Evolutionary conservation across 2,113 vertebrate species (phyloP).

Genomic region (Phyllopteryx taeniolatus): DNA sequence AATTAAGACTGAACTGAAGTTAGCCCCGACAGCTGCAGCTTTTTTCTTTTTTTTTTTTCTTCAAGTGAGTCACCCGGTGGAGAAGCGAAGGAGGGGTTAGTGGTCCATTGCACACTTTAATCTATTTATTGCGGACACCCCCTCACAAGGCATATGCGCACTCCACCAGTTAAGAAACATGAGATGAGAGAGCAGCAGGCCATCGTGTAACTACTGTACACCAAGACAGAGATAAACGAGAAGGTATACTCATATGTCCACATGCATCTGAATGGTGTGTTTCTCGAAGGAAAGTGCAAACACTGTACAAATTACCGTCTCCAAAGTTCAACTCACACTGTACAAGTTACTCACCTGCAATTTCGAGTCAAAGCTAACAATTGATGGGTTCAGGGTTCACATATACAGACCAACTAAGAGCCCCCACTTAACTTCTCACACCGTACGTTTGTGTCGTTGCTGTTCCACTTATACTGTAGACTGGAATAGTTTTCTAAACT

Average conservation of each 20-base stretch:
- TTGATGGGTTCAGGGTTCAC: too few species aligned
- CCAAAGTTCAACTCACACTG: not conserved
- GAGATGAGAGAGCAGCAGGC: slow-evolving; percentile 33
- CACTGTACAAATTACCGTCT: not conserved
- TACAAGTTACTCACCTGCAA: not conserved
- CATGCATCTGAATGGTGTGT: not conserved
- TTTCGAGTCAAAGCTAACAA: too few species aligned
- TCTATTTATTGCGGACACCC: slow-evolving; percentile 60
- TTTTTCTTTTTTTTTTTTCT: slow-evolving; percentile 18
- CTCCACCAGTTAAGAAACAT: slow-evolving; percentile 31
- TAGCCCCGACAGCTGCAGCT: slow-evolving; percentile 50
- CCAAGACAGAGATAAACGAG: slow-evolving; percentile 5
- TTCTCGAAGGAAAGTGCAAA: not conserved
- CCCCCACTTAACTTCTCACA: not conserved
- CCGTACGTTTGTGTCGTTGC: not conserved
- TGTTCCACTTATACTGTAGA: not conserved
- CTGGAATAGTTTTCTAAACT: not conserved
- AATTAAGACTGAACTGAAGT: slow-evolving; percentile 42
- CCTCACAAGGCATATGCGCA: slow-evolving; percentile 44
- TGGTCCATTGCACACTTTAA: slow-evolving; percentile 62
- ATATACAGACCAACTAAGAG: too few species aligned
- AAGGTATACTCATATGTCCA: not conserved
- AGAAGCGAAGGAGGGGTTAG: slow-evolving; percentile 38
- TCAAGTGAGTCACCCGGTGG: slow-evolving; percentile 39
- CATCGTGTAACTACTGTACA: slow-evolving; percentile 31